A percentile compares a stretch with the other conserved stretches of the same genome.
Conservation (phyloP, 2,113 vertebrate genomes). For the Cyprinodon variegatus region DNA sequence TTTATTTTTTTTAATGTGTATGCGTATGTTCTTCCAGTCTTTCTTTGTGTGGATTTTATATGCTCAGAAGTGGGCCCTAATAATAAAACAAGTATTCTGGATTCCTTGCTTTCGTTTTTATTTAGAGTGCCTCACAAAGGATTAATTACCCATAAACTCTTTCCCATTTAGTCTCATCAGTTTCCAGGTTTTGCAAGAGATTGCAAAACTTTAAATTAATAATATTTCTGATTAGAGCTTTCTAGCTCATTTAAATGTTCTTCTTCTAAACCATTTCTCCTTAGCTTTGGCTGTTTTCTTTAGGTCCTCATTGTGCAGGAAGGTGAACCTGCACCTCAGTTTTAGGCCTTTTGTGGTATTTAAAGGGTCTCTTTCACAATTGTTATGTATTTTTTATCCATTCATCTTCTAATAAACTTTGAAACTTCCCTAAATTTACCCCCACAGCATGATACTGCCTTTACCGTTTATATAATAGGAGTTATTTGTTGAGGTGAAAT, state of each 20-base stretch:
- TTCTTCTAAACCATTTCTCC: not conserved
- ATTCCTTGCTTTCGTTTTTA: too few species aligned
- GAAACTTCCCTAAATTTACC: not conserved
- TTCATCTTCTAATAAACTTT: not conserved
- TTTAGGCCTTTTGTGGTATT: too few species aligned
- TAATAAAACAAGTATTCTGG: too few species aligned
- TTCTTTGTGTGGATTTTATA: not conserved
- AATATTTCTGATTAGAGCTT: too few species aligned
- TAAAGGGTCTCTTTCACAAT: not conserved
- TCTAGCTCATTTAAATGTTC: not conserved
- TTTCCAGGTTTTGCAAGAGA: not conserved
- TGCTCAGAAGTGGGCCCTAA: too few species aligned
- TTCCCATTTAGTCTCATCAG: not conserved
- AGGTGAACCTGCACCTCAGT: too few species aligned
- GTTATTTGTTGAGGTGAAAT: not conserved
- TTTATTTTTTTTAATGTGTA: too few species aligned
- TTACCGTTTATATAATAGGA: too few species aligned
- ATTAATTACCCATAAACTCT: too few species aligned
- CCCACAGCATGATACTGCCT: not conserved
- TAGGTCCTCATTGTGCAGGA: too few species aligned
- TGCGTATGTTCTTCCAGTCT: not conserved
- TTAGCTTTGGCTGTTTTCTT: not conserved
- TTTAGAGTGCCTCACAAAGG: too few species aligned
- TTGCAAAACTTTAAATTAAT: too few species aligned
- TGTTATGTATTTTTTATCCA: not conserved